Evolutionary conservation across 2,888 invertebrate genomes (phyloP).

Genomic region (Aporophyla lueneburgensis): DNA sequence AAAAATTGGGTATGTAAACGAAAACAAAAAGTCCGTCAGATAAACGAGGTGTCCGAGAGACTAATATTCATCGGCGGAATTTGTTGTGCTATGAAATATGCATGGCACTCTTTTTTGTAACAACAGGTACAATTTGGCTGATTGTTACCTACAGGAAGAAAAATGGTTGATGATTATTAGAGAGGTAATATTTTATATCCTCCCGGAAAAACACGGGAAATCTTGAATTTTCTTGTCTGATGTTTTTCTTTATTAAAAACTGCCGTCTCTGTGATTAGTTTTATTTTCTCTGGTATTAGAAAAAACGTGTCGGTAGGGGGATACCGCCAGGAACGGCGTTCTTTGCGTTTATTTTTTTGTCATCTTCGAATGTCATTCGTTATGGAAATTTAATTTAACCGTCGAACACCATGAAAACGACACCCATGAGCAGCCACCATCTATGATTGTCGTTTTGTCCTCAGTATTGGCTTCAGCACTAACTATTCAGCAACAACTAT

Average conservation of each 20-base stretch:
- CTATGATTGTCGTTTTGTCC: no score
- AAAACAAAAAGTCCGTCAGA: slow-evolving; percentile 35
- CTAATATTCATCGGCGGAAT: slow-evolving; percentile 45
- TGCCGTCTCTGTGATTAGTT: background rate
- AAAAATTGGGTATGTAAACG: slow-evolving; percentile 43
- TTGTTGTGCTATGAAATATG: slow-evolving; percentile 46
- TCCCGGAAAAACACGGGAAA: background rate
- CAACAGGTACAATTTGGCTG: slow-evolving; percentile 6
- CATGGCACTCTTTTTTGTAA: slow-evolving; percentile 28
- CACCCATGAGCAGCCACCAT: no score
- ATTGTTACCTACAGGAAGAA: slow-evolving; percentile 5
- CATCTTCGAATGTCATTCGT: no score
- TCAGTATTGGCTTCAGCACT: no score
- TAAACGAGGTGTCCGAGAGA: slow-evolving; percentile 47
- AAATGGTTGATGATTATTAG: slow-evolving; percentile 5
- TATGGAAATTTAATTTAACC: no score
- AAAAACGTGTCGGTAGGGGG: no score
- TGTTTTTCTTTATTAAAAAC: background rate
- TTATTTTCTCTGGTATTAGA: background rate
- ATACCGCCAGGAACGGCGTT: no score
- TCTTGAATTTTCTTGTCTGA: background rate
- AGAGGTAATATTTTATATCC: background rate
- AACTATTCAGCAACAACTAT: no score
- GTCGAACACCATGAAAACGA: no score
- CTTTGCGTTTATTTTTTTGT: no score